phyloP scores from a whole-genome alignment of 23 tunicate species.

The Phallusia fumigata region DNA sequence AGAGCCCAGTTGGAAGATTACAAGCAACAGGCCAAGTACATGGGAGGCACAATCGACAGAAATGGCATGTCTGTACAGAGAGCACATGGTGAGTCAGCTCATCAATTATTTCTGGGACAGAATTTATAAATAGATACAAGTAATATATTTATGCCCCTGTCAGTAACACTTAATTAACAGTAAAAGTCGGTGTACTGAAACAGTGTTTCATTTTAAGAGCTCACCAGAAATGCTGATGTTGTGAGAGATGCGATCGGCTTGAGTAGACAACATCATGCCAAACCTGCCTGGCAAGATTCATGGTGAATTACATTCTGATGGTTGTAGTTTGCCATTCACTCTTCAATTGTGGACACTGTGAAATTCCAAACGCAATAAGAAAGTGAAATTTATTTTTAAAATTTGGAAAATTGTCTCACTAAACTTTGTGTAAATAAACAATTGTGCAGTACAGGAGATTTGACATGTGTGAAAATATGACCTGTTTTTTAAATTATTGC shows the following conservation, averaged over 20 bases:
- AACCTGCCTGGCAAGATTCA: constrained; percentile 73
- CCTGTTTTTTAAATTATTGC: too few species aligned
- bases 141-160: neutral
- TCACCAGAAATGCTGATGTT: constrained; percentile 49
- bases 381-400: neutral
- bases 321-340: too few species aligned
- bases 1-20: constrained; percentile 48
- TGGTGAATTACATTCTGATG: constrained; percentile 42
- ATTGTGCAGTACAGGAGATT: too few species aligned
- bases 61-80: constrained; percentile 33
- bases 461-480: too few species aligned
- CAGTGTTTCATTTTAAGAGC: constrained; percentile 13
- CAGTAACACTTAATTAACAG: neutral
- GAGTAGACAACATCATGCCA: constrained; percentile 11
- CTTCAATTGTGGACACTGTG: too few species aligned
- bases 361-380: neutral
- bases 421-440: neutral
- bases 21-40: constrained; percentile 55
- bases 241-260: constrained; percentile 45
- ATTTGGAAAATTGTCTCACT: neutral
- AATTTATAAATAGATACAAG: neutral
- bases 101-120: neutral
- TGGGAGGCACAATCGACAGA: constrained; percentile 47
- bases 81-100: constrained; percentile 52
- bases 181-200: neutral